Evolutionary conservation across 2,797 vertebrate genomes (phyloP), one percentile per base, ranked within the genome.

Genomic region (Epinephelus awoara): DNA sequence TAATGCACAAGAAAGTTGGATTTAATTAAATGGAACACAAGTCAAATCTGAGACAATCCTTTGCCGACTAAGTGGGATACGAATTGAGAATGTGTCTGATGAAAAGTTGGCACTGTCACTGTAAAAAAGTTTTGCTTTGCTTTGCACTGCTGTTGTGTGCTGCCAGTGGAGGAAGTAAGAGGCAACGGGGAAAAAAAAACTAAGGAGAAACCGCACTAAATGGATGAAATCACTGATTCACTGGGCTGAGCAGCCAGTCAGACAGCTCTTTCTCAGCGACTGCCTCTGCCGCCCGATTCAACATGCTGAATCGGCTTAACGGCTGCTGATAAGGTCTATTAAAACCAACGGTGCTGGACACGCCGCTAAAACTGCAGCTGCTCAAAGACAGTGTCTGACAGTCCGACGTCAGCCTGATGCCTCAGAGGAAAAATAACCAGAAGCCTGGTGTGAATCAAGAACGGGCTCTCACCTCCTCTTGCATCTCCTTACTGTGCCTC

Each of bases 291-390:
- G 56, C 59, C 40, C 29, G 47, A 72, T 76, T 66, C 63, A 72
- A 74, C 61, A 40, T 67, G 78, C 76, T 82, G 85, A 84, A 80
- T 71, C 19, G 77, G 67, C 79, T 82, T 59, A 65, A 70, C 6
- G 19, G 82, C 65, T 82, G 61, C 79, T 78, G 75, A 85, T 80
- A 79, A 77, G 66, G 70, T 83, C 81, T 71, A 81, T 80, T 82
- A 85, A 85, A 89, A 76, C 58, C 70, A 73, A 63, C 67, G 25
- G 58, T 21, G 59, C 65, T 49, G 75, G 78, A 73, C 68, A 47
- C 7, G 15, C 55, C 2, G 44, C 65, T 72, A 56, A 84, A 84
- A 79, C 70, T 61, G 54, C 75, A 82, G 83, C 65, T 38, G 67
- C 72, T 64, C 23, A 57, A 49, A 64, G 67, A 50, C 67, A 52